Evolutionary conservation across 2,113 vertebrate genomes (phyloP).

Genomic region (Tragelaphus scriptus): DNA sequence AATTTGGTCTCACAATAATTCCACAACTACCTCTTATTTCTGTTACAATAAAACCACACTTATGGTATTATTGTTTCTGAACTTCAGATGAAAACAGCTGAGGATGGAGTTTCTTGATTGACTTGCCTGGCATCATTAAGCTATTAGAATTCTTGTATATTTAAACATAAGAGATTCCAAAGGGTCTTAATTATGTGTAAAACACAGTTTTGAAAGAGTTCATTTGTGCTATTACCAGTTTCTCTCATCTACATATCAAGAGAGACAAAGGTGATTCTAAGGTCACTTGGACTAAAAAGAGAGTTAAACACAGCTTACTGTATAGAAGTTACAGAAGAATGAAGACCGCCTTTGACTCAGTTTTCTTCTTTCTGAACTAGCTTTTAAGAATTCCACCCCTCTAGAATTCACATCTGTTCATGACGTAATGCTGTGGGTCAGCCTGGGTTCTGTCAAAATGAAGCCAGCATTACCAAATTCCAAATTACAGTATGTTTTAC

Average conservation of each 20-base stretch:
- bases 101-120: background rate
- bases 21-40: slow-evolving; percentile 1
- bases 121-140: background rate
- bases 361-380: slow-evolving; percentile 40
- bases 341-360: slow-evolving; percentile 8
- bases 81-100: background rate
- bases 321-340: background rate
- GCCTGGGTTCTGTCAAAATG: slow-evolving; percentile 74
- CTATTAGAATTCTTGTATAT: background rate
- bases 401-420: slow-evolving; percentile 70
- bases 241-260: background rate
- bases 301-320: background rate
- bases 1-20: background rate
- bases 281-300: background rate
- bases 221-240: background rate
- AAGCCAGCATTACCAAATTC: slow-evolving; percentile 67
- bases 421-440: slow-evolving; percentile 67
- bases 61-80: background rate
- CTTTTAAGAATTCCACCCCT: slow-evolving; percentile 59
- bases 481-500: slow-evolving; percentile 75
- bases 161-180: background rate
- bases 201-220: background rate
- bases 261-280: background rate
- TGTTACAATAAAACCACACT: background rate
- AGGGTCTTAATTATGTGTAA: background rate